phyloP scores from a whole-genome alignment of 2,888 invertebrate genomes.

The Parnassius orleans region DNA sequence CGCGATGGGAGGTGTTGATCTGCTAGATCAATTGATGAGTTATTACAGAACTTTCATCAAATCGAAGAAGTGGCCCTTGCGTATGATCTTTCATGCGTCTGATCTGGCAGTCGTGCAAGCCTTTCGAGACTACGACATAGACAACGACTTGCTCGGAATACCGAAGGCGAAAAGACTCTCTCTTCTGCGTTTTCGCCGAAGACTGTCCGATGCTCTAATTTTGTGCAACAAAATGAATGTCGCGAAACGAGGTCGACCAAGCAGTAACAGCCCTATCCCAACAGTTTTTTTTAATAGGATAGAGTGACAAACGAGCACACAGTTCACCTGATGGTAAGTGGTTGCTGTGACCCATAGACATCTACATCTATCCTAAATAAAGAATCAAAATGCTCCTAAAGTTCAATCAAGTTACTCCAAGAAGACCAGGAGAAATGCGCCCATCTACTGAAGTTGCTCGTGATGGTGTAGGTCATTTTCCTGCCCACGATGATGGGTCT shows the following conservation, averaged over 20 bases:
- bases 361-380: too few relatives aligned
- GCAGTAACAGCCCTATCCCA: too few relatives aligned
- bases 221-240: not conserved
- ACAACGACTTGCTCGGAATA: conserved; percentile 31
- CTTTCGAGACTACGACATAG: conserved; percentile 34
- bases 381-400: too few relatives aligned
- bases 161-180: conserved; percentile 34
- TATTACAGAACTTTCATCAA: conserved; percentile 44
- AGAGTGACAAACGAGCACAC: too few relatives aligned
- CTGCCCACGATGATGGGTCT: too few relatives aligned
- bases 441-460: too few relatives aligned
- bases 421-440: conserved; percentile 20
- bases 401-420: too few relatives aligned
- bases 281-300: too few relatives aligned
- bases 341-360: too few relatives aligned
- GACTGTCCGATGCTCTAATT: conserved; percentile 35
- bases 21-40: conserved; percentile 3
- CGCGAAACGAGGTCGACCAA: too few relatives aligned
- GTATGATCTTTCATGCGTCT: conserved; percentile 38
- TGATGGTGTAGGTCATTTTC: too few relatives aligned
- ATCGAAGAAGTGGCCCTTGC: conserved; percentile 44
- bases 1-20: not conserved
- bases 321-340: too few relatives aligned
- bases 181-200: conserved; percentile 36
- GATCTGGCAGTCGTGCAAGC: conserved; percentile 36